Percentiles rank a stretch among this genome's conserved stretches.
These are phyloP conservation scores for Pandion haliaetus DNA, from an alignment of 2,113 vertebrate species.

Conservation along the genomic window DNA sequence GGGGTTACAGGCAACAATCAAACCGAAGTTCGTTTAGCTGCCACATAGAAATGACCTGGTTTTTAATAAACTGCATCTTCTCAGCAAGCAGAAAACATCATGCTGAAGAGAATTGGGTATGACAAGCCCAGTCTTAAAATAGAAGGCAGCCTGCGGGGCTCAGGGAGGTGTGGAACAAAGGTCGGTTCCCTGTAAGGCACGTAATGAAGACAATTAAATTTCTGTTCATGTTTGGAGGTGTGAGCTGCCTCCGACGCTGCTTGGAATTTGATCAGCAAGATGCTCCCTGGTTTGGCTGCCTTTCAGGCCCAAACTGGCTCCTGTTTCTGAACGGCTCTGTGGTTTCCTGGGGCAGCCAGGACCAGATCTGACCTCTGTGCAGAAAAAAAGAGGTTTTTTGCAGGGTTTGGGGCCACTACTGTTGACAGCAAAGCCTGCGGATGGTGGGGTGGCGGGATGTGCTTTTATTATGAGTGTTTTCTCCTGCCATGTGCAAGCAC, in stretches of 20 bases:
- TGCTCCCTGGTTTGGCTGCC: not conserved
- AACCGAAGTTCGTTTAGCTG: not conserved
- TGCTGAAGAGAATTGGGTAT: conserved; percentile 22
- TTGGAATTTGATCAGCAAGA: not conserved
- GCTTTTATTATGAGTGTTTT: not conserved
- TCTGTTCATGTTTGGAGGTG: not conserved
- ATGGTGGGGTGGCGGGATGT: not conserved
- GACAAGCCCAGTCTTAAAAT: conserved; percentile 58
- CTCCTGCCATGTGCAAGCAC: not conserved
- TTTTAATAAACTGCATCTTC: conserved; percentile 18
- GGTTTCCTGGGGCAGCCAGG: not conserved
- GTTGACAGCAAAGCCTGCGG: not conserved
- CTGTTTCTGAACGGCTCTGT: not conserved
- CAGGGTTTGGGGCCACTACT: not conserved
- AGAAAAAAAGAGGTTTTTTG: not conserved
- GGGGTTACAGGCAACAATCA: not conserved
- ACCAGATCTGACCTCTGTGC: not conserved
- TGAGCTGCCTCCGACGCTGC: not conserved
- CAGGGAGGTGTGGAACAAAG: conserved; percentile 33
- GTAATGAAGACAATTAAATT: conserved; percentile 39
- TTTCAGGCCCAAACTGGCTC: not conserved
- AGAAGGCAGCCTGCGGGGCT: conserved; percentile 40
- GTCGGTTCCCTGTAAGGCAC: conserved; percentile 2
- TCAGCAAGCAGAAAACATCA: not conserved
- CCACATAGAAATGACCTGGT: conserved; percentile 33